Conservation (phyloP, 2,797 vertebrate genomes). For the Chromis chromis region DNA sequence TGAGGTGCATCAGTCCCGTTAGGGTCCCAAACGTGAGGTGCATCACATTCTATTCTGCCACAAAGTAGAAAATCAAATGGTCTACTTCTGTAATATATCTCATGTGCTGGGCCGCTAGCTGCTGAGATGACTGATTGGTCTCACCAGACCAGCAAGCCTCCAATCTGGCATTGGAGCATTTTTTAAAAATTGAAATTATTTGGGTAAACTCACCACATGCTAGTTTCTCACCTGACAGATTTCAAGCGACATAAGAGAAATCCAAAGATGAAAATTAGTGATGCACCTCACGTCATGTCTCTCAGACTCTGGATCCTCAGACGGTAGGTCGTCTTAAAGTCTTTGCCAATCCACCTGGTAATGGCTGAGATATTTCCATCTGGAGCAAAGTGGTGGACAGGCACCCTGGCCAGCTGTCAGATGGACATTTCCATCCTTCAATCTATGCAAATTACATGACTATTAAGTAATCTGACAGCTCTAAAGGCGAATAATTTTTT, state of each 20-base stretch:
- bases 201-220: neutral
- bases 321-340: neutral
- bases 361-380: neutral
- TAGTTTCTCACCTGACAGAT: neutral
- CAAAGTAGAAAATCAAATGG: neutral
- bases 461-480: too few species aligned
- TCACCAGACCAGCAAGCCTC: neutral
- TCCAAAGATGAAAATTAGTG: too few species aligned
- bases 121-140: neutral
- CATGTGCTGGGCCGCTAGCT: too few species aligned
- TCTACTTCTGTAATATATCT: neutral
- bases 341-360: neutral
- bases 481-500: too few species aligned
- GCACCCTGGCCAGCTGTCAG: neutral
- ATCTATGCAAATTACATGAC: too few species aligned
- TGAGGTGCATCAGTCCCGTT: neutral
- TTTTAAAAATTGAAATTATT: neutral
- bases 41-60: neutral
- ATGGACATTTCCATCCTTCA: too few species aligned
- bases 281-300: too few species aligned
- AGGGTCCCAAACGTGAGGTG: neutral
- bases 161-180: neutral
- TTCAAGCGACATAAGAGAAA: too few species aligned
- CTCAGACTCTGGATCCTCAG: too few species aligned
- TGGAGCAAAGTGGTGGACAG: neutral